Conservation (phyloP, 2,113 vertebrate genomes). For the Triplophysa rosa region DNA sequence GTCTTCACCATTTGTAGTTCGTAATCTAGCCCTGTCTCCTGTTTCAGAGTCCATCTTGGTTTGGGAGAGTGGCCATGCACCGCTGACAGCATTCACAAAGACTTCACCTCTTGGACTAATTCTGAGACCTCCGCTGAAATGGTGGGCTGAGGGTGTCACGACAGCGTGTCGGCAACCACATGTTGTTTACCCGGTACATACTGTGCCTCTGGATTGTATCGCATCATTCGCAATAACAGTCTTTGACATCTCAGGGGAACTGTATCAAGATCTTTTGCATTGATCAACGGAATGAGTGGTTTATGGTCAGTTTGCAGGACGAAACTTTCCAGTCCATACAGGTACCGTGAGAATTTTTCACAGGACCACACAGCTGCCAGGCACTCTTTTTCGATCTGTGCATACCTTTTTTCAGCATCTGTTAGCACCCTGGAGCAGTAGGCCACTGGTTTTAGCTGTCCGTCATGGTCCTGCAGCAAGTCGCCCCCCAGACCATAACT, state of each 20-base stretch:
- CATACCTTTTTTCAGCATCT: constrained; percentile 29
- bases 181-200: constrained; percentile 22
- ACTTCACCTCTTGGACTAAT: too few species aligned
- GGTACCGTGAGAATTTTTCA: constrained; percentile 41
- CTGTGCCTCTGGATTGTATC: constrained; percentile 12
- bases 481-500: not conserved
- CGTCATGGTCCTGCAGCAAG: not conserved
- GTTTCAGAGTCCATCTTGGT: too few species aligned
- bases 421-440: constrained; percentile 14
- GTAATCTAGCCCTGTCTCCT: not conserved
- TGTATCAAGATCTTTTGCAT: constrained; percentile 23
- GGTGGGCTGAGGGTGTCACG: too few species aligned
- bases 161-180: not conserved
- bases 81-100: too few species aligned
- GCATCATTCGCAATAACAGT: constrained; percentile 38
- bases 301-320: constrained; percentile 39
- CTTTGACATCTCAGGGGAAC: constrained; percentile 40
- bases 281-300: constrained; percentile 27
- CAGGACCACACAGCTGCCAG: constrained; percentile 39
- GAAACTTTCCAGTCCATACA: constrained; percentile 28
- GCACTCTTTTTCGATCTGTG: constrained; percentile 1
- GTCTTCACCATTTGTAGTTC: not conserved
- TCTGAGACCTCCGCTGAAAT: too few species aligned
- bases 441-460: not conserved
- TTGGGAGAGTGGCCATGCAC: too few species aligned